Evolutionary conservation across 2,797 vertebrate species (phyloP).

Genomic region (Atherinosoma microstoma): DNA sequence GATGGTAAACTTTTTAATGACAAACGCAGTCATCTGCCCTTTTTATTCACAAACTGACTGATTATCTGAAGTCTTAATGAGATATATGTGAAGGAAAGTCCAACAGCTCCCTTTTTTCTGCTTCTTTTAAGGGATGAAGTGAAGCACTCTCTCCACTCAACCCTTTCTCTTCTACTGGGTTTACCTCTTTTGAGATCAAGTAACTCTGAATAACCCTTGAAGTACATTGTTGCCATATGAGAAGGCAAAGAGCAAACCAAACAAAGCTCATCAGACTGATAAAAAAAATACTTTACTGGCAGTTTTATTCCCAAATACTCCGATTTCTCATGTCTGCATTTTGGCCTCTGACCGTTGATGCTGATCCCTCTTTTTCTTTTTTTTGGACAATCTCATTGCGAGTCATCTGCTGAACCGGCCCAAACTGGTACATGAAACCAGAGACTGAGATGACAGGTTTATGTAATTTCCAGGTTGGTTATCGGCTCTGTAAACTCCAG

Average conservation of each 20-base stretch:
- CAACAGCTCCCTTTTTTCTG: background rate
- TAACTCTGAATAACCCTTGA: background rate
- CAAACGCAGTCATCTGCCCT: background rate
- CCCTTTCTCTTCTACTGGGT: background rate
- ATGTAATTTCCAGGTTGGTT: background rate
- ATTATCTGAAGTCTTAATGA: background rate
- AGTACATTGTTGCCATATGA: background rate
- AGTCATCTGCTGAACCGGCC: background rate
- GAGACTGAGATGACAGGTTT: background rate
- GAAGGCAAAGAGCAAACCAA: background rate
- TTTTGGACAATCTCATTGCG: background rate
- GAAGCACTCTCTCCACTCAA: background rate
- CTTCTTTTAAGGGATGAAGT: background rate
- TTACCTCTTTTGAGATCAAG: background rate
- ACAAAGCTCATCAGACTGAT: too few relatives aligned
- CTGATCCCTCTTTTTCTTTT: background rate
- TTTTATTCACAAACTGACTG: background rate
- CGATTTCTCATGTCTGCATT: background rate
- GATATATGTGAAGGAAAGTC: background rate
- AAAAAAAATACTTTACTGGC: background rate
- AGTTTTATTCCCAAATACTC: background rate
- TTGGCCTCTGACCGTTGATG: background rate
- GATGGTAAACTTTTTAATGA: conserved; percentile 76
- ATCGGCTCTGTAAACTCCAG: background rate
- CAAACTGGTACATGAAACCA: background rate